Conservation (phyloP, 2,113 vertebrate species). For the Phalacrocorax pelagicus region DNA sequence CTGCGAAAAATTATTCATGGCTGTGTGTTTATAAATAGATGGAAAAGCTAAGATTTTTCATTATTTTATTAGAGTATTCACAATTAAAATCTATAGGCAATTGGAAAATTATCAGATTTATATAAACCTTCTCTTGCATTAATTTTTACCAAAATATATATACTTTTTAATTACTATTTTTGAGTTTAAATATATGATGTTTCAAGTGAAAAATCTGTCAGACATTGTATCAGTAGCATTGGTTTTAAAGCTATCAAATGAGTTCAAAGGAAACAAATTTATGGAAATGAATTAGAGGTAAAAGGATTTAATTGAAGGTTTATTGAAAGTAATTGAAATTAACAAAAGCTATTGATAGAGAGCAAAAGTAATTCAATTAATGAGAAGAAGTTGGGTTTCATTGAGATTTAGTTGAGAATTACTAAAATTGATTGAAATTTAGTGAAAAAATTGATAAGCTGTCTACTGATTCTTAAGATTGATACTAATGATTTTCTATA, state of each 20-base stretch:
- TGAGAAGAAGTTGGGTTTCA: slow-evolving; percentile 14
- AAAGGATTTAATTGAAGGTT: slow-evolving; percentile 50
- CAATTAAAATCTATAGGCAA: neutral
- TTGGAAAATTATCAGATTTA: neutral
- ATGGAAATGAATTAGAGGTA: slow-evolving; percentile 44
- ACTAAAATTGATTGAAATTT: slow-evolving; percentile 16
- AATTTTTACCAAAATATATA: neutral
- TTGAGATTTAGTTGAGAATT: slow-evolving; percentile 34
- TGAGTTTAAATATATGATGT: neutral
- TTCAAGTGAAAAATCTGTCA: neutral
- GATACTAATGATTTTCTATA: slow-evolving; percentile 3
- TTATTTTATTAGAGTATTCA: neutral
- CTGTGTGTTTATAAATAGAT: neutral
- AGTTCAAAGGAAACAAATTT: slow-evolving; percentile 28
- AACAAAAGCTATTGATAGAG: slow-evolving; percentile 47
- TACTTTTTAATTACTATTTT: neutral
- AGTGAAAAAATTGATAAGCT: slow-evolving; percentile 18
- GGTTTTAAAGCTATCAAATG: neutral
- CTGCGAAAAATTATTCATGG: neutral
- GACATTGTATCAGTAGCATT: neutral
- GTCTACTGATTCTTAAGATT: slow-evolving; percentile 5
- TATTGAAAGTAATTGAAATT: slow-evolving; percentile 65
- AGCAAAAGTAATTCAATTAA: slow-evolving; percentile 56
- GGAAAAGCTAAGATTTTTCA: neutral
- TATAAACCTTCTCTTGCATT: neutral